Evolutionary conservation across 2,888 invertebrate species (phyloP).

Genomic region (Girardia tigrina): DNA sequence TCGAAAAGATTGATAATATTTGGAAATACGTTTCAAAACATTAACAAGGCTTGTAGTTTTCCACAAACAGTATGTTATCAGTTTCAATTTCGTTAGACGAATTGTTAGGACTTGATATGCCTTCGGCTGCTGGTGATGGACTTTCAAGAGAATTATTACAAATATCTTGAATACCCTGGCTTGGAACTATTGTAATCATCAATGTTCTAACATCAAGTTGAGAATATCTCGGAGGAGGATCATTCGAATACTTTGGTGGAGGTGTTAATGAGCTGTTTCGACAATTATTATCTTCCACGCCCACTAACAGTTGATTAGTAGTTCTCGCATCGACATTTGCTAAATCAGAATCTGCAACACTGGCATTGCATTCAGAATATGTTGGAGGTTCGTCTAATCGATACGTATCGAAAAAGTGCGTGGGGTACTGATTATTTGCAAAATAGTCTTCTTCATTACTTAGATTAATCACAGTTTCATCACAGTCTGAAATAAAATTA

Average conservation of each 20-base stretch:
- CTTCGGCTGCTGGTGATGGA: neutral
- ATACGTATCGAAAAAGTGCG: neutral
- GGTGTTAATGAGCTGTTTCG: neutral
- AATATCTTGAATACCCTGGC: neutral
- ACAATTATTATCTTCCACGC: neutral
- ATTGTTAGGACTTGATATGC: constrained; percentile 23
- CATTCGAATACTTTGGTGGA: constrained; percentile 30
- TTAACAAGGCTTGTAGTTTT: constrained; percentile 19
- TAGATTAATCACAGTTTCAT: constrained; percentile 8
- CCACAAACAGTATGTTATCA: constrained; percentile 4
- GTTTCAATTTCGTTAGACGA: constrained; percentile 10
- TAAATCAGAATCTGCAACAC: constrained; percentile 6
- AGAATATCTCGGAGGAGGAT: constrained; percentile 30
- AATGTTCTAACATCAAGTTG: constrained; percentile 21
- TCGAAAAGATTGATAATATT: neutral
- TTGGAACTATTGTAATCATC: neutral
- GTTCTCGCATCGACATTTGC: neutral
- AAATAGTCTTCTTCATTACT: neutral
- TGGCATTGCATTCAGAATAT: constrained; percentile 9
- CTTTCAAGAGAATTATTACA: constrained; percentile 10
- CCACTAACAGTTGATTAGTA: neutral
- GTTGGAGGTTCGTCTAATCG: constrained; percentile 20
- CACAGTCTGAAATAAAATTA: constrained; percentile 2
- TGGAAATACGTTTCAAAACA: neutral
- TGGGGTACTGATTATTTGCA: constrained; percentile 18